phyloP scores from a whole-genome alignment of 2,113 vertebrate species.

The Pterocles burchelli region DNA sequence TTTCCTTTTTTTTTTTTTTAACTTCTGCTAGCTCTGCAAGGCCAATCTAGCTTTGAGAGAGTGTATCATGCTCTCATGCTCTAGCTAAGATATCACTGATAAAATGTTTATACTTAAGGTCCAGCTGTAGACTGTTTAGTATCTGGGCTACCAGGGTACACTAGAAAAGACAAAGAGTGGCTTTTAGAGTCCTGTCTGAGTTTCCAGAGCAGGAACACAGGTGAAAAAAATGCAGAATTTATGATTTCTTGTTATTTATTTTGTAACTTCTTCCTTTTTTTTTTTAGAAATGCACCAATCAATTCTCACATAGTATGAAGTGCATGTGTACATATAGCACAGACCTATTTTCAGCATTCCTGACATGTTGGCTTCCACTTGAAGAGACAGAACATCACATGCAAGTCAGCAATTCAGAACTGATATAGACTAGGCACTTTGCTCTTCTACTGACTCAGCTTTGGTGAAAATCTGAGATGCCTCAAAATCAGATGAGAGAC shows the following conservation, averaged over 20 bases:
- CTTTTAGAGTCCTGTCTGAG: background rate
- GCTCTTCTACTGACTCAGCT: background rate
- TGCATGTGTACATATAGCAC: accelerated
- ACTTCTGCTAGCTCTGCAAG: background rate
- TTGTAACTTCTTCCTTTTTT: background rate
- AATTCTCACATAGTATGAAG: background rate
- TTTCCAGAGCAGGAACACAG: background rate
- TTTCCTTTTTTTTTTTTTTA: background rate
- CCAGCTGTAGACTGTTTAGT: background rate
- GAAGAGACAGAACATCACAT: background rate
- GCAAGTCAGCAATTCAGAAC: background rate
- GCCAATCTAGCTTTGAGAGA: background rate
- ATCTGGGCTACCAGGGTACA: background rate
- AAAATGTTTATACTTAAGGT: background rate
- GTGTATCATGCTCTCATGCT: background rate
- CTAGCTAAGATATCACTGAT: background rate
- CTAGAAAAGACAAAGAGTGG: background rate
- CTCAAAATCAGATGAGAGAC: background rate
- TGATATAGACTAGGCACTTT: background rate
- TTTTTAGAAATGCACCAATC: background rate
- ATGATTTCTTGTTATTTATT: background rate
- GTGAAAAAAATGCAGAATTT: background rate
- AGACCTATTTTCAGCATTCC: background rate
- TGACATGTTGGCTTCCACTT: background rate
- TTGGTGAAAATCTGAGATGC: background rate